phyloP scores from a whole-genome alignment of 2,888 invertebrate species.

The Stictocephala bisonia region DNA sequence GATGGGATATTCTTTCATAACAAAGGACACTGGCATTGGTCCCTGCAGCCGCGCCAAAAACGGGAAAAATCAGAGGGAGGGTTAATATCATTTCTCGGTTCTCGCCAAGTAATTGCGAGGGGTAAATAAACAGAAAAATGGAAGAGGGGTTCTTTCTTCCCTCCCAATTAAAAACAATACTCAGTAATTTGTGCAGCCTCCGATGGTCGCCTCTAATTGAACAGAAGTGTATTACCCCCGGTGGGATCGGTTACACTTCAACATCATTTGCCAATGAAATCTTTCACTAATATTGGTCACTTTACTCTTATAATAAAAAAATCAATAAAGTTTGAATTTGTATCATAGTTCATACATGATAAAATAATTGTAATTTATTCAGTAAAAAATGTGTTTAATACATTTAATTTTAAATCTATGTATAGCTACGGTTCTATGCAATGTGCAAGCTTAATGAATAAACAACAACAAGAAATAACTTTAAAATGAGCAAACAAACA shows the following conservation, averaged over 20 bases:
- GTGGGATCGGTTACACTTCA: conserved; percentile 21
- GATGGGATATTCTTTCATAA: conserved; percentile 27
- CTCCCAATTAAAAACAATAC: conserved; percentile 46
- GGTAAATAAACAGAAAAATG: conserved; percentile 43
- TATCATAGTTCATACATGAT: too few relatives aligned
- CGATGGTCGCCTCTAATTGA: conserved; percentile 13
- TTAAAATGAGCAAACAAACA: too few relatives aligned
- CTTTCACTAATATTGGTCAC: too few relatives aligned
- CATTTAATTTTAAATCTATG: too few relatives aligned
- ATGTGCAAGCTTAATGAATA: too few relatives aligned
- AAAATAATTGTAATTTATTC: too few relatives aligned
- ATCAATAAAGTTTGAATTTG: too few relatives aligned
- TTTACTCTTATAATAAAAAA: too few relatives aligned
- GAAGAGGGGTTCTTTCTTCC: neutral
- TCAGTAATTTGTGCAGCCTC: conserved; percentile 30
- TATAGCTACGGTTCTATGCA: too few relatives aligned
- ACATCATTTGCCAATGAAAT: too few relatives aligned
- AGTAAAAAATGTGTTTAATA: too few relatives aligned
- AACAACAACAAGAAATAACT: too few relatives aligned
- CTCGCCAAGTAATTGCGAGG: conserved; percentile 44
- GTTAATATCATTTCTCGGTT: conserved; percentile 43
- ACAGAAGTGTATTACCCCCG: conserved; percentile 18
- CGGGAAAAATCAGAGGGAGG: conserved; percentile 36
- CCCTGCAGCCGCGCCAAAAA: conserved; percentile 34
- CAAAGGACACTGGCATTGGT: conserved; percentile 42